These are phyloP conservation scores for Tachina fera DNA, from an alignment of 2,888 invertebrate species.

Conservation along the genomic window DNA sequence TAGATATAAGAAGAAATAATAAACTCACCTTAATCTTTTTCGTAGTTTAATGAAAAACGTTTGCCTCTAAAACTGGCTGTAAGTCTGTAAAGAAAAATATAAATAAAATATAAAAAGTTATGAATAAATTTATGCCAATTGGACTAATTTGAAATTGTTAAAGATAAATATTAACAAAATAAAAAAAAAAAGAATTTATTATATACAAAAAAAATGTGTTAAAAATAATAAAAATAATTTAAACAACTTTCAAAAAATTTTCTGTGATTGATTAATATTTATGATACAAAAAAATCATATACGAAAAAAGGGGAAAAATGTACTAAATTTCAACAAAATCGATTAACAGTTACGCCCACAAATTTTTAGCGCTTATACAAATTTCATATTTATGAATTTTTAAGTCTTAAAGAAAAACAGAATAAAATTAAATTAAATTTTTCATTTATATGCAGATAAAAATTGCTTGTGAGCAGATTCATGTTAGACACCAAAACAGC, in stretches of 20 bases:
- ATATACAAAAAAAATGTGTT: slow-evolving; percentile 55
- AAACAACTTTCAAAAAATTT: slow-evolving; percentile 64
- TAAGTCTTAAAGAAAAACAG: slow-evolving; percentile 12
- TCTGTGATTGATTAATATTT: slow-evolving; percentile 66
- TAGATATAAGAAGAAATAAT: neutral
- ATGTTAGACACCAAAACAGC: slow-evolving; percentile 33
- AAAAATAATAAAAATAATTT: slow-evolving; percentile 58
- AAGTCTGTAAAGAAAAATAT: slow-evolving; percentile 45
- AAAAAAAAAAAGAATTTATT: neutral
- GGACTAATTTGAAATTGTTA: slow-evolving; percentile 56
- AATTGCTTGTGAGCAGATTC: slow-evolving; percentile 45
- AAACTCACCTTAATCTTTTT: slow-evolving; percentile 48
- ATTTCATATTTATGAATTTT: slow-evolving; percentile 12
- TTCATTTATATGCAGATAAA: slow-evolving; percentile 60
- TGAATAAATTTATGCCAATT: slow-evolving; percentile 64
- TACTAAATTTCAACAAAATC: slow-evolving; percentile 58
- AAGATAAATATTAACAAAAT: slow-evolving; percentile 36
- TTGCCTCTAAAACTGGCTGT: slow-evolving; percentile 28
- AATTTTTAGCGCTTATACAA: slow-evolving; percentile 49
- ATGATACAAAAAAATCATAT: slow-evolving; percentile 42
- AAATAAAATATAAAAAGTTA: slow-evolving; percentile 52
- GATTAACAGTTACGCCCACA: slow-evolving; percentile 67
- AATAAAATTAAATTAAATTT: slow-evolving; percentile 53
- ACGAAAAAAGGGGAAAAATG: slow-evolving; percentile 19
- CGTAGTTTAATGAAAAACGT: slow-evolving; percentile 12